These are phyloP conservation scores for Pollachius pollachius DNA, from an alignment of 2,113 vertebrate species.

Conservation along the genomic window DNA sequence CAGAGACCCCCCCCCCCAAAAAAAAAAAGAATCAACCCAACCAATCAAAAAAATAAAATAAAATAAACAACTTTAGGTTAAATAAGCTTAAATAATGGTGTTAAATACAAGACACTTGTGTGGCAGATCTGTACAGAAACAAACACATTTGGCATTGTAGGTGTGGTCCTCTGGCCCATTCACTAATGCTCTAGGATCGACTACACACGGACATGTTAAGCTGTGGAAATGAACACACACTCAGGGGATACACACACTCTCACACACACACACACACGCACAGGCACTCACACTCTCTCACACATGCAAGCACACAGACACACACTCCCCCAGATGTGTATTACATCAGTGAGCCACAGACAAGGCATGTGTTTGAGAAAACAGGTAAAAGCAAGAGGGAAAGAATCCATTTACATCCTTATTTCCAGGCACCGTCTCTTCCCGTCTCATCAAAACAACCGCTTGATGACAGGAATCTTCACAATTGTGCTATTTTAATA, in stretches of 20 bases:
- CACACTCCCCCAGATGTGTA: conserved; percentile 54
- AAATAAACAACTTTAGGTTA: conserved; percentile 92
- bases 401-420: conserved; percentile 78
- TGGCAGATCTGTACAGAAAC: conserved; percentile 91
- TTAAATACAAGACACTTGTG: conserved; percentile 96
- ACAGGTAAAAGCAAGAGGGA: conserved; percentile 52
- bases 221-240: conserved; percentile 71
- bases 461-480: conserved; percentile 74
- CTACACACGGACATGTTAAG: conserved; percentile 69
- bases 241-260: conserved; percentile 46
- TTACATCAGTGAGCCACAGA: conserved; percentile 81
- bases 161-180: conserved; percentile 74
- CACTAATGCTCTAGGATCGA: conserved; percentile 64
- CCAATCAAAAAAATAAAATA: conserved; percentile 73
- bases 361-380: conserved; percentile 81
- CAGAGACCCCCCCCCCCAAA: conserved; percentile 37
- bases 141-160: conserved; percentile 86
- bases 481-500: conserved; percentile 76
- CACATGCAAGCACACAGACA: conserved; percentile 62
- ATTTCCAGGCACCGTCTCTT: conserved; percentile 88
- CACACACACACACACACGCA: conserved; percentile 62
- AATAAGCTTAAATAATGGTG: conserved; percentile 98
- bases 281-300: conserved; percentile 63
- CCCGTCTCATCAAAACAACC: conserved; percentile 83
- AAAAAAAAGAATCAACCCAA: conserved; percentile 45